A percentile compares a stretch with the other conserved stretches of the same genome.
These are phyloP conservation scores for Apis florea DNA, from an alignment of 1,140 invertebrate genomes.

Conservation along the genomic window DNA sequence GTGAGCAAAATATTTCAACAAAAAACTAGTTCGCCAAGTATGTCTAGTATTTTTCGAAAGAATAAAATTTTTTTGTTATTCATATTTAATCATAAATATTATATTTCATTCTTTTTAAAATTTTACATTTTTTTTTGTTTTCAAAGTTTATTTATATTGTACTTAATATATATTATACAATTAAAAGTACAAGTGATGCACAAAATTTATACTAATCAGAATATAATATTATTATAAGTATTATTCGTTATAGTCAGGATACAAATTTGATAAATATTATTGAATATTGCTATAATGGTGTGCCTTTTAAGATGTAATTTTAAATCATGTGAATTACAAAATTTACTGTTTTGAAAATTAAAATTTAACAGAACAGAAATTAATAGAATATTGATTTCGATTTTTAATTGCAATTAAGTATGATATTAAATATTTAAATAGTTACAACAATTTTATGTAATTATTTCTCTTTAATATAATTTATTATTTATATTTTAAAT, in stretches of 20 bases:
- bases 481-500: constrained; percentile 31
- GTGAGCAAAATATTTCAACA: constrained; percentile 83
- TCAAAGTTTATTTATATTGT: neutral
- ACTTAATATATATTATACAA: constrained; percentile 31
- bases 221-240: constrained; percentile 11
- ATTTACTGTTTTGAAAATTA: neutral
- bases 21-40: constrained; percentile 76
- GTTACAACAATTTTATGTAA: constrained; percentile 15
- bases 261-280: constrained; percentile 17
- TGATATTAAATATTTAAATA: neutral
- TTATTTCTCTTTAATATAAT: constrained; percentile 28
- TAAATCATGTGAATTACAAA: neutral
- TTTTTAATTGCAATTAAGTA: constrained; percentile 21
- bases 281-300: constrained; percentile 40
- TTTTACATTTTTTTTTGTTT: neutral
- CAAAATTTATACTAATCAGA: constrained; percentile 32
- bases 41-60: constrained; percentile 79
- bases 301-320: constrained; percentile 49
- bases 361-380: constrained; percentile 4
- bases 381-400: constrained; percentile 12
- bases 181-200: constrained; percentile 28
- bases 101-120: constrained; percentile 23
- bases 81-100: constrained; percentile 6
- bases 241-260: neutral
- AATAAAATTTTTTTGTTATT: constrained; percentile 61